Conservation (phyloP, 37 sponge, comb jelly and placozoan genomes). For the Hexactinellida sp. region DNA sequence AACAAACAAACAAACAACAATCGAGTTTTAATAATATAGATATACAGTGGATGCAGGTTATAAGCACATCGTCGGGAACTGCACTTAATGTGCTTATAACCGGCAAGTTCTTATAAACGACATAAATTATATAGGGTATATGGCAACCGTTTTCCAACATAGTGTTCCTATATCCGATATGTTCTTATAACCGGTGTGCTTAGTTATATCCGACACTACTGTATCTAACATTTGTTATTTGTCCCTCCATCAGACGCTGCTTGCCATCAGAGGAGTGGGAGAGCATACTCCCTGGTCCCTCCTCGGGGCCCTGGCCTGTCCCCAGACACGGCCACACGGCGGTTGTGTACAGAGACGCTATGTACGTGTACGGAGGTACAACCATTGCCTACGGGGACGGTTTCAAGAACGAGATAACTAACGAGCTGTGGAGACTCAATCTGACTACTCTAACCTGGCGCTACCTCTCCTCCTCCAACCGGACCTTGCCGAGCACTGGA, state of each 20-base stretch:
- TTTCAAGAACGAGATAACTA: neutral
- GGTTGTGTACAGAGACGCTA: neutral
- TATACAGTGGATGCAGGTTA: no score
- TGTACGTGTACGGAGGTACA: conserved; percentile 9
- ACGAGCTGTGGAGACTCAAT: neutral
- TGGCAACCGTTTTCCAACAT: no score
- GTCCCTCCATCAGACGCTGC: neutral
- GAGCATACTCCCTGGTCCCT: neutral
- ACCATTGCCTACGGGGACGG: neutral
- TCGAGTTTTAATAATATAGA: no score
- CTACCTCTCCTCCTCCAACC: neutral
- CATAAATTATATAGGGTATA: neutral
- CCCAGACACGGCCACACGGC: neutral
- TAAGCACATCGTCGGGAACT: no score
- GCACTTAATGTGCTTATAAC: no score
- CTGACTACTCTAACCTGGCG: neutral
- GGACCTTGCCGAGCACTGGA: neutral
- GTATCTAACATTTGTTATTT: neutral
- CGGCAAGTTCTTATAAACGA: no score
- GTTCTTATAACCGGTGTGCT: no score
- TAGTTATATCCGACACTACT: no score
- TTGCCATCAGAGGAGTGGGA: neutral
- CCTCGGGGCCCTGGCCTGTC: neutral
- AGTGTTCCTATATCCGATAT: no score
- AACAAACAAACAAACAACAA: no score